Conservation (phyloP, 2,113 vertebrate genomes). For the Suricata suricatta region DNA sequence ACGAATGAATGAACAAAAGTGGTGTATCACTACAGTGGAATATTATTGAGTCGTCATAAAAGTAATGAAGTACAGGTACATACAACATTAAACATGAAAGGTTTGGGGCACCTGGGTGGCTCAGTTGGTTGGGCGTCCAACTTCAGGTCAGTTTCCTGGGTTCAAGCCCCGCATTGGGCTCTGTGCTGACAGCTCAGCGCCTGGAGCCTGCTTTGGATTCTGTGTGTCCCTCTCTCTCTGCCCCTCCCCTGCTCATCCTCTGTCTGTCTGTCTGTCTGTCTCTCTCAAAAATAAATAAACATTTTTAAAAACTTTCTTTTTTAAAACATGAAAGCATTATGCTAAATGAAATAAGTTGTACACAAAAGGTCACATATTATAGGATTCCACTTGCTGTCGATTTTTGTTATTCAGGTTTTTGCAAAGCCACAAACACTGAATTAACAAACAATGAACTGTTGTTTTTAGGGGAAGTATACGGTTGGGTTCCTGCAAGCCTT, state of each 20-base stretch:
- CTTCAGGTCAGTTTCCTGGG: no score
- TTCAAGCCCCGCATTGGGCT: no score
- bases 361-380: background rate
- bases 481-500: background rate
- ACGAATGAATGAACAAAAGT: background rate
- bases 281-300: no score
- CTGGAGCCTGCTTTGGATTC: no score
- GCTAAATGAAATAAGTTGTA: background rate
- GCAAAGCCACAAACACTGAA: background rate
- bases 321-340: background rate
- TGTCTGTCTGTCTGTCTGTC: no score
- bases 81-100: background rate
- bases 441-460: background rate
- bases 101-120: background rate
- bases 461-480: background rate
- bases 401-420: background rate
- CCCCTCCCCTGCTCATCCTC: no score
- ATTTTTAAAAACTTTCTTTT: no score
- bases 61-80: background rate
- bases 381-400: background rate
- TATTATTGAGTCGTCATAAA: background rate
- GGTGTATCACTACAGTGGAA: background rate
- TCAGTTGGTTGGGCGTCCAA: no score
- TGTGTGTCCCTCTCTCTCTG: no score
- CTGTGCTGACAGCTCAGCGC: no score